Evolutionary conservation across 2,797 vertebrate species (phyloP), one percentile per base, ranked within the genome.

Genomic region (Chaetophractus vellerosus): DNA sequence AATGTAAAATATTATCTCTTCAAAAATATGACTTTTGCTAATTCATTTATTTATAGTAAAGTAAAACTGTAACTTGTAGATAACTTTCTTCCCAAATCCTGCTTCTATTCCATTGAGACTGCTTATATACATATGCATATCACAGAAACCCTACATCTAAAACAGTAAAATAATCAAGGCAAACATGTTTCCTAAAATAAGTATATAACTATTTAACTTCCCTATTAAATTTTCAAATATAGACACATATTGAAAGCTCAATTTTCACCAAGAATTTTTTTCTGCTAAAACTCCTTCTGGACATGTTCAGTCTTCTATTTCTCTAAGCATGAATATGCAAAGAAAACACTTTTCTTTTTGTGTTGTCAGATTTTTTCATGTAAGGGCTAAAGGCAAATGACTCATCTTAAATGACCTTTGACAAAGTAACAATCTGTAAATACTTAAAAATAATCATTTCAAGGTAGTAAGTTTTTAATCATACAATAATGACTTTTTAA

Each of bases 291-390:
- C 28, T 88, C 68, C 57, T 89, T 45, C 75, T 81, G 63, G 45
- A 66, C 57, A 45, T 76, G 48, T 91, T 64, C 48, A 31, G 36
- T 87, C 57, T 68, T 84, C 52, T 72, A 11, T n/a, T 23, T 95
- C 72, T 93, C 72, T 63, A 84, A 52, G 41, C 57, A 78, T 83
- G 63, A 93, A 95, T 92, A 94, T 94, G 88, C 64, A 95, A 81
- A 84, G n/a, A 76, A 96, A 94, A 83, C 9, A 38, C 6, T 16
- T 86, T 80, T 91, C 64, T 55, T 84, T 75, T 66, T 16, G 55
- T 79, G 11, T 36, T 94, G 69, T 88, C 36, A 80, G 61, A 88
- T n/a, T 86, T 92, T 88, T 69, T 92, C 64, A 79, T 23, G 31
- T 74, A 95, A 68, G 2, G n/a, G n/a, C 59, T 52, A 88, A 52